These are phyloP conservation scores for Andrena dorsata DNA, from an alignment of 2,888 invertebrate species.

Conservation along the genomic window DNA sequence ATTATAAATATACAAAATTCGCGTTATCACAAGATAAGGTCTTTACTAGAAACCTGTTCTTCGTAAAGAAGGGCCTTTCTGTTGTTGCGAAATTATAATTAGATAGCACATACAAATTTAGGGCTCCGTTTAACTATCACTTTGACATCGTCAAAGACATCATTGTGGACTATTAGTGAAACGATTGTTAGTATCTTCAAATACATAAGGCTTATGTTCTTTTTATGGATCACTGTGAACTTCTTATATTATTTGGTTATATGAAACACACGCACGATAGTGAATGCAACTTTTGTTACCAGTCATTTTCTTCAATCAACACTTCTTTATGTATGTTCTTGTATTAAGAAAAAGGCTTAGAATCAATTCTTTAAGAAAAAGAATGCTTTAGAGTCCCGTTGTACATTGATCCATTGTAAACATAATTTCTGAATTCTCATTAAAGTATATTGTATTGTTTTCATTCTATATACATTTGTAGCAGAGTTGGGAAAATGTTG, in stretches of 20 bases:
- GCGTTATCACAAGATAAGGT: slow-evolving; percentile 70
- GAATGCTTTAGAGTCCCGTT: neutral
- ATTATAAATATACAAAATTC: slow-evolving; percentile 74
- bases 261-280: neutral
- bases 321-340: neutral
- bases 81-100: slow-evolving; percentile 15
- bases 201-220: slow-evolving; percentile 23
- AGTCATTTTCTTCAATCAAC: slow-evolving; percentile 11
- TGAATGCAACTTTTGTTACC: slow-evolving; percentile 16
- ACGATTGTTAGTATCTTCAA: slow-evolving; percentile 15
- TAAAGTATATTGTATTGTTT: slow-evolving; percentile 19
- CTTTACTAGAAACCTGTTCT: slow-evolving; percentile 13
- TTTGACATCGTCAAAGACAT: slow-evolving; percentile 48
- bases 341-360: neutral
- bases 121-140: slow-evolving; percentile 20
- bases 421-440: slow-evolving; percentile 8
- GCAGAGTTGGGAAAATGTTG: neutral
- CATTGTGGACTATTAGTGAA: slow-evolving; percentile 19
- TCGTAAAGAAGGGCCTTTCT: slow-evolving; percentile 22
- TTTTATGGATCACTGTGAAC: slow-evolving; percentile 25
- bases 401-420: slow-evolving; percentile 12
- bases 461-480: slow-evolving; percentile 10
- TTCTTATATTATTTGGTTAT: slow-evolving; percentile 29
- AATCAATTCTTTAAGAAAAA: slow-evolving; percentile 2
- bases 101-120: slow-evolving; percentile 27